Base-by-base conservation (phyloP, 92 coral and sea anemone species). In the Desmophyllum pertusum region DNA sequence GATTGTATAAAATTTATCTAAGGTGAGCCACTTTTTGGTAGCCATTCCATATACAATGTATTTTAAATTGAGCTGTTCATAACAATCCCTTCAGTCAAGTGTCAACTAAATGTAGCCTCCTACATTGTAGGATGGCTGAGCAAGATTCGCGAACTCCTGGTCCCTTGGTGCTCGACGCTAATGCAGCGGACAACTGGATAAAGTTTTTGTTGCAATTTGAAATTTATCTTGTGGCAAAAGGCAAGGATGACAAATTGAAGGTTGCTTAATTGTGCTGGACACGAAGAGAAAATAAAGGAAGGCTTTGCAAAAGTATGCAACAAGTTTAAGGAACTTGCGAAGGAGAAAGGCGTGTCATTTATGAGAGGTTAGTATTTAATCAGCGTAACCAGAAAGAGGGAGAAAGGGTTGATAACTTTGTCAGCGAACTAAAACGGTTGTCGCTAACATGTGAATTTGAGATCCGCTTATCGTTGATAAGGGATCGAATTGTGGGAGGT, bases 401-500 rank as follows among this genome's bases (percentile, higher is more conserved):
- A 23, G 94, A 87, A 71, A 38, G 89, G 70, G 84, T 88, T n/a
- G 93, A 90, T 36, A 87, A 46, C 62, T 87, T 90, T 61, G 93
- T 84, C 15, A 91, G 88, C 59, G 94, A 88, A 29, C 76, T 91
- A 41, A 41, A 41, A 88, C 89, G 84, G 77, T 80, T 92, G 25
- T 64, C 92, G 25, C 74, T 88, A 31, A 88, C 70, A 27, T 88
- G 90, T 85, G 95, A 88, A 35, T 41, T 85, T 89, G 90, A 41
- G 35, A 71, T 7, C 83, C 85, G 19, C 71, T 83, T 90, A 10
- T 45, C 88, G 31, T 52, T 87, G 36, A 87, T 87, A 15, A 69
- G 95, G 43, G 92, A 91, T 85, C 64, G 87, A 1, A 83, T 89
- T 51, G 95, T 89, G 6, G 90, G 92, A 29, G 90, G 92, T 10